Conservation (phyloP, 1,140 invertebrate species). For the Pinna nobilis region DNA sequence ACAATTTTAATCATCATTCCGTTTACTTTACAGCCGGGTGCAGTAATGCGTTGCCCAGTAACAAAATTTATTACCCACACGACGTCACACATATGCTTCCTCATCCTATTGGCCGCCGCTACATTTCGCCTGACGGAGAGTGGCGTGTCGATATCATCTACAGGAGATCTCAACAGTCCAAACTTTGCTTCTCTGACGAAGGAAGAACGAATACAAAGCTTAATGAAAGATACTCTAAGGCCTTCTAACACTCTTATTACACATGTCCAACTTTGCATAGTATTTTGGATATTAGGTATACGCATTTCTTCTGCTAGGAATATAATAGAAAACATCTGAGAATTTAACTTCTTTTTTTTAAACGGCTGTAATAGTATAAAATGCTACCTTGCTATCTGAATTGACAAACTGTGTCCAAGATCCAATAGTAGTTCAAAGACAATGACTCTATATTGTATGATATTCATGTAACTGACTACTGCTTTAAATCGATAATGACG, state of each 20-base stretch:
- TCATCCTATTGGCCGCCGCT: conserved; percentile 71
- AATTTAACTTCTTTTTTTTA: no score
- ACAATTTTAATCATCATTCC: no score
- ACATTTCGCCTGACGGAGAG: conserved; percentile 73
- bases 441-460: no score
- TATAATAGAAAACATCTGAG: no score
- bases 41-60: conserved; percentile 96
- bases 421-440: no score
- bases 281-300: conserved; percentile 74
- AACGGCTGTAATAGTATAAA: no score
- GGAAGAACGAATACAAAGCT: conserved; percentile 69
- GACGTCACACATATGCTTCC: conserved; percentile 73
- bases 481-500: no score
- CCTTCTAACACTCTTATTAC: conserved; percentile 72
- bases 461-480: no score
- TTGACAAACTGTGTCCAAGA: no score
- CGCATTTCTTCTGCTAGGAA: not conserved
- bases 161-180: conserved; percentile 55
- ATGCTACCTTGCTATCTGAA: no score
- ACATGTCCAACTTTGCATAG: conserved; percentile 74
- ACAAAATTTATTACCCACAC: conserved; percentile 98
- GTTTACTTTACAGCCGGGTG: conserved; percentile 82
- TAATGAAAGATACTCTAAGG: conserved; percentile 70
- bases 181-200: conserved; percentile 59
- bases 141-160: conserved; percentile 61